A percentile compares a stretch with the other conserved stretches of the same genome.
These are phyloP conservation scores for Rhinophrynus dorsalis DNA, from an alignment of 2,797 vertebrate genomes.

Conservation along the genomic window DNA sequence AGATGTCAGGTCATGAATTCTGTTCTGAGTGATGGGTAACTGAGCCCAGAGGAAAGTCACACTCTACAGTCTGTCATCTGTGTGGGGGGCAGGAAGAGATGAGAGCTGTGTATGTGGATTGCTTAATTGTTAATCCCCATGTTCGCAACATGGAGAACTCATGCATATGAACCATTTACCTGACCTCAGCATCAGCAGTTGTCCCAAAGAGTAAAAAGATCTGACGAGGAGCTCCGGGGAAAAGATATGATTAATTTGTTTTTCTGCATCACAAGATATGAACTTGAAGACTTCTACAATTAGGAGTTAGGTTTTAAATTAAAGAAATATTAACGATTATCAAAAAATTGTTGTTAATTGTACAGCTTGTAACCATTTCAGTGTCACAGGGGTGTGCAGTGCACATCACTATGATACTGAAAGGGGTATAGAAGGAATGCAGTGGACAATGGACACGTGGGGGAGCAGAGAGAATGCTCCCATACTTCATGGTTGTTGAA, in stretches of 20 bases:
- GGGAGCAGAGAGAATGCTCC: no score
- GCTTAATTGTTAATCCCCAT: constrained; percentile 39
- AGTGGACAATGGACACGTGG: no score
- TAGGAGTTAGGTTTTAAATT: no score
- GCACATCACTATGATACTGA: no score
- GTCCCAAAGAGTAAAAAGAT: constrained; percentile 30
- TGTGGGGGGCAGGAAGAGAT: constrained; percentile 47
- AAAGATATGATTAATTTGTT: constrained; percentile 31
- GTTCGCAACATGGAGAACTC: constrained; percentile 45
- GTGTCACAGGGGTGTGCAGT: no score
- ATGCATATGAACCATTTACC: constrained; percentile 37
- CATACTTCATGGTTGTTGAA: no score
- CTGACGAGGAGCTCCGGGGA: not conserved
- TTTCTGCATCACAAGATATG: no score
- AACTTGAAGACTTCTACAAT: no score
- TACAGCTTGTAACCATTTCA: no score
- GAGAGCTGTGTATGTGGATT: constrained; percentile 41
- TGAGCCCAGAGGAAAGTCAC: constrained; percentile 44
- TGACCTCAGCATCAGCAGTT: constrained; percentile 47
- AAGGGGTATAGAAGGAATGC: no score
- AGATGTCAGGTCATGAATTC: constrained; percentile 38
- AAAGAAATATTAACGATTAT: no score
- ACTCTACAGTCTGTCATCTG: constrained; percentile 42
- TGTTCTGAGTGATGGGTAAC: constrained; percentile 24
- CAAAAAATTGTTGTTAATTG: no score